Evolutionary conservation across 2,797 vertebrate genomes (phyloP), one percentile per base, ranked within the genome.

Genomic region (Pipistrellus nathusii): DNA sequence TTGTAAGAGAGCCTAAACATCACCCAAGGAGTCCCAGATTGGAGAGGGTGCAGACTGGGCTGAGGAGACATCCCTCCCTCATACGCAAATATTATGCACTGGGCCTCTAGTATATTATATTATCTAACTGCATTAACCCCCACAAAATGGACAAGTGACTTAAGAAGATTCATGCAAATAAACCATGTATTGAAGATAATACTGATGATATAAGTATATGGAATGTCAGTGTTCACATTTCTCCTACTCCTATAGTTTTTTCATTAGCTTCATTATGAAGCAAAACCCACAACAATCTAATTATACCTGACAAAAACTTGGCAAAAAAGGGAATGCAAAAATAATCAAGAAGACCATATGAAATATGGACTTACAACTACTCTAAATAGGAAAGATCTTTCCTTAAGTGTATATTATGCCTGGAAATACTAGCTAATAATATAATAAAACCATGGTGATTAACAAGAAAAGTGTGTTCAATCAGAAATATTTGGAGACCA

Each of bases 351-450:
- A 84, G 20, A 91, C 44, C 73, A 25, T 64, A 68, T 78, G 35
- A 93, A 91, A 91, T 94, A 53, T 57, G 55, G 25, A n/a, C 69
- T 93, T 89, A 82, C 4, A 59, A 27, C 11, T 14, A 83, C 78
- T 80, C 3, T 88, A 55, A 82, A 32, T 64, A 86, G 85, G 62
- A 91, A 88, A 85, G 8, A 20, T 68, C 23, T 68, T 83, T 17
- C n/a, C 46, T 27, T 89, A 91, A 77, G 17, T 77, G 18, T 57
- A 85, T 72, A 68, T 27, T 66, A 20, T 85, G 11, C 32, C 55
- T 91, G 86, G 48, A 86, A 77, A 85, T 82, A 69, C 53, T 91
- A 68, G 3, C 71, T 92, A 89, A 91, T 73, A 93, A 91, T 69
- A n/a, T 76, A 91, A 72, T 68, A 48, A 93, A 78, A 6, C 17